Conservation (phyloP, 2,113 vertebrate genomes). For the Grammatotria lemairii region DNA sequence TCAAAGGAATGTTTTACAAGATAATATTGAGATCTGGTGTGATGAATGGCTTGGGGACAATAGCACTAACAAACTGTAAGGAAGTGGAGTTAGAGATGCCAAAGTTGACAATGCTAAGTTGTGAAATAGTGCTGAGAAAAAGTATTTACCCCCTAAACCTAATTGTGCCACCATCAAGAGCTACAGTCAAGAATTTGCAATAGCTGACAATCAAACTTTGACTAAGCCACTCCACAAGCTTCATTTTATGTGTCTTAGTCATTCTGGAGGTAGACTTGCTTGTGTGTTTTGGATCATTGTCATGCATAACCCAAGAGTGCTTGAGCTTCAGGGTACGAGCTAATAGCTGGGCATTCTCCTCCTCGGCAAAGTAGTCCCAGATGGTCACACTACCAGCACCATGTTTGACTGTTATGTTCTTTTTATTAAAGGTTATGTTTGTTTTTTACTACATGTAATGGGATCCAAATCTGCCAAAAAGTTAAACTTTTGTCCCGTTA, state of each 20-base stretch:
- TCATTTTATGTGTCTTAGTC: not conserved
- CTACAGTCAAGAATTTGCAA: not conserved
- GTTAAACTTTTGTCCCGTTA: not conserved
- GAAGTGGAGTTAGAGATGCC: not conserved
- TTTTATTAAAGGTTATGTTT: not conserved
- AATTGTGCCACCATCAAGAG: not conserved
- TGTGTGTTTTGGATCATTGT: not conserved
- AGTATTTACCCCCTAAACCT: not conserved
- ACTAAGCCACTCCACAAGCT: not conserved
- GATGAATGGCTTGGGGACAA: not conserved
- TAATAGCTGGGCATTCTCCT: not conserved
- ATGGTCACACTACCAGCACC: not conserved
- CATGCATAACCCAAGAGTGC: not conserved
- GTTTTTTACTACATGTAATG: not conserved
- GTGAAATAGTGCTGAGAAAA: not conserved
- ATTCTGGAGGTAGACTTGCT: not conserved
- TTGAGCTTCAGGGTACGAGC: not conserved
- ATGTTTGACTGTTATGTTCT: not conserved
- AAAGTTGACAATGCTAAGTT: not conserved
- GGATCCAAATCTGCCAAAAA: not conserved
- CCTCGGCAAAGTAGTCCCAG: not conserved
- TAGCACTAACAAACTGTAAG: not conserved
- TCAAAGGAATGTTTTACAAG: not conserved
- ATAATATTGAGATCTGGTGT: not conserved
- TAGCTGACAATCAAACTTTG: not conserved